phyloP scores from a whole-genome alignment of 2,797 vertebrate species.

The Hippocampus kuda region DNA sequence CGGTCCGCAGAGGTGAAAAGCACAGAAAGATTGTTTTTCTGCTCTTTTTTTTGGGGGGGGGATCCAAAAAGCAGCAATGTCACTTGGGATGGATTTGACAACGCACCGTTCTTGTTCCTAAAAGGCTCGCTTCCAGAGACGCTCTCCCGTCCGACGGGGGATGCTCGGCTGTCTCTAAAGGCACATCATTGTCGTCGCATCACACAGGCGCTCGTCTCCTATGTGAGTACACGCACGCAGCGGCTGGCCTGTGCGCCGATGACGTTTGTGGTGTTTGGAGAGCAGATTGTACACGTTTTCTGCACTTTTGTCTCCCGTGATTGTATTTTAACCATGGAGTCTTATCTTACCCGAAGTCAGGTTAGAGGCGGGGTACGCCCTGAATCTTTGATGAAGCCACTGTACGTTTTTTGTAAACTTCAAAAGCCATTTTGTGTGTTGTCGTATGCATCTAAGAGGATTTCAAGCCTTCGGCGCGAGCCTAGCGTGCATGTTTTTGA shows the following conservation, averaged over 20 bases:
- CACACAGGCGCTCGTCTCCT: neutral
- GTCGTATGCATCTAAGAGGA: neutral
- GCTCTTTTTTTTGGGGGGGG: slow-evolving; percentile 17
- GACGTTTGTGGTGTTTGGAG: neutral
- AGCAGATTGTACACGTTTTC: neutral
- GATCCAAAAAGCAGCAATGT: slow-evolving; percentile 20
- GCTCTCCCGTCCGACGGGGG: neutral
- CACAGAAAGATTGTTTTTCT: slow-evolving; percentile 1
- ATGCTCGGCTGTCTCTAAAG: neutral
- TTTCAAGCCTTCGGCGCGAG: slow-evolving; percentile 9
- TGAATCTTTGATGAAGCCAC: neutral
- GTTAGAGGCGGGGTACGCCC: neutral
- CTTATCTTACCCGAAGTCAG: neutral
- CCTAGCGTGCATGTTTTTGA: neutral
- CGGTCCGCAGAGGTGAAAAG: slow-evolving; percentile 22
- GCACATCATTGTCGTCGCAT: neutral
- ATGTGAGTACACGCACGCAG: neutral
- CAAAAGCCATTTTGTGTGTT: neutral
- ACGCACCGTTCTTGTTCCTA: slow-evolving; percentile 16
- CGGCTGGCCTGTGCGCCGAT: neutral
- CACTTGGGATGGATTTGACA: slow-evolving; percentile 17
- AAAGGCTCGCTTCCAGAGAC: slow-evolving; percentile 2
- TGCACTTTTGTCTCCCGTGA: neutral
- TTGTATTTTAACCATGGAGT: neutral
- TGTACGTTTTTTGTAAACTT: neutral